phyloP scores from a whole-genome alignment of 2,888 invertebrate species.

The Falcaria lacertinaria region DNA sequence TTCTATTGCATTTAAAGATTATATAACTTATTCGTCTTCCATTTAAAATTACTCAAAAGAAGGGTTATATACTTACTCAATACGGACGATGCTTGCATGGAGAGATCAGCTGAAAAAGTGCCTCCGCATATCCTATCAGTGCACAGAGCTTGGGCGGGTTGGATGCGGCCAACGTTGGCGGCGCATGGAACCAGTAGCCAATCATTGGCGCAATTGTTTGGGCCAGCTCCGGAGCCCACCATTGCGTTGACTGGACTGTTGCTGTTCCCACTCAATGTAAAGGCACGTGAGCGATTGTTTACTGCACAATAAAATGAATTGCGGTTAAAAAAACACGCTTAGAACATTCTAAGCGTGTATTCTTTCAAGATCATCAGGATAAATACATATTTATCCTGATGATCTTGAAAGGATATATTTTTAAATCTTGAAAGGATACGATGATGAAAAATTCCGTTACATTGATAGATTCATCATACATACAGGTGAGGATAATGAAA shows the following conservation, averaged over 20 bases:
- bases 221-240: conserved; percentile 82
- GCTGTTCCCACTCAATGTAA: conserved; percentile 89
- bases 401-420: too few relatives aligned
- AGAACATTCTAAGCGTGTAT: too few relatives aligned
- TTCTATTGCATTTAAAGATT: too few relatives aligned
- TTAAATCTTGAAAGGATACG: too few relatives aligned
- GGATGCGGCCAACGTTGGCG: conserved; percentile 81
- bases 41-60: too few relatives aligned
- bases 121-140: conserved; percentile 92
- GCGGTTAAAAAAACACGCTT: too few relatives aligned
- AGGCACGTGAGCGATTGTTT: conserved; percentile 85
- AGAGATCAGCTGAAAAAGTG: conserved; percentile 85
- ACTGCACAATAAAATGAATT: conserved; percentile 75
- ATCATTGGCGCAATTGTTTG: conserved; percentile 86
- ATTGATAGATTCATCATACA: too few relatives aligned
- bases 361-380: too few relatives aligned
- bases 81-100: conserved; percentile 83
- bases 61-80: conserved; percentile 89
- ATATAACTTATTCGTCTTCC: too few relatives aligned
- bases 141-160: conserved; percentile 80
- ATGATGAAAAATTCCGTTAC: too few relatives aligned
- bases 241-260: conserved; percentile 84
- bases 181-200: conserved; percentile 91
- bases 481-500: too few relatives aligned
- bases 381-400: too few relatives aligned